Conservation (phyloP, 2,113 vertebrate genomes). For the Vimba vimba region DNA sequence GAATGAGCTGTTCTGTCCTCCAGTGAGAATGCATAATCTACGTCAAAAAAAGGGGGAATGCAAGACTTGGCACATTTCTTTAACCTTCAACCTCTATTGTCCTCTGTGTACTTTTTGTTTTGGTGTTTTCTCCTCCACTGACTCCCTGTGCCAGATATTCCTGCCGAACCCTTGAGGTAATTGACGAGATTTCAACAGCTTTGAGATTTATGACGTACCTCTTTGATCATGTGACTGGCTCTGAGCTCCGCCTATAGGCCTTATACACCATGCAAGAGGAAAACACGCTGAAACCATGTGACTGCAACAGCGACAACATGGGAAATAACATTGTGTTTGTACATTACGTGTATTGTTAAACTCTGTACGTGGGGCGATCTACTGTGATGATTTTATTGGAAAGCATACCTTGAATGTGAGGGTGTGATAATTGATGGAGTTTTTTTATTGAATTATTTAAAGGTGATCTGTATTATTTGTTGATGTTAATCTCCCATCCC, state of each 20-base stretch:
- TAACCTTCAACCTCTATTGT: slow-evolving; percentile 20
- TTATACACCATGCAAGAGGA: slow-evolving; percentile 62
- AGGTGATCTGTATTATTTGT: slow-evolving; percentile 22
- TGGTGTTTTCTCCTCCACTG: slow-evolving; percentile 29
- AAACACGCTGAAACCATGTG: slow-evolving; percentile 37
- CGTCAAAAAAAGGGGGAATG: not conserved
- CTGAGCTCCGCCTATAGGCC: slow-evolving; percentile 66
- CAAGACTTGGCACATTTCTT: slow-evolving; percentile 23
- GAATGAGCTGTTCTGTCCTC: slow-evolving; percentile 30
- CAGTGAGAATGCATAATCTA: slow-evolving; percentile 15
- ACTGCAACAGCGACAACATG: slow-evolving; percentile 43
- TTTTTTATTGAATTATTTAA: slow-evolving; percentile 3
- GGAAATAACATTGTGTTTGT: slow-evolving; percentile 66
- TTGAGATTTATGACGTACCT: not conserved
- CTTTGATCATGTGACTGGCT: slow-evolving; percentile 43
- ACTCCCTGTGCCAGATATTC: slow-evolving; percentile 56
- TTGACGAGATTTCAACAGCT: slow-evolving; percentile 20
- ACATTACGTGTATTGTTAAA: slow-evolving; percentile 67
- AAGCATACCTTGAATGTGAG: slow-evolving; percentile 25
- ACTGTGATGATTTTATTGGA: slow-evolving; percentile 65
- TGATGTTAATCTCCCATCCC: not conserved
- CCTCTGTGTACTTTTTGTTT: slow-evolving; percentile 33
- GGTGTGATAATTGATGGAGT: not conserved
- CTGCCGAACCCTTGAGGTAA: slow-evolving; percentile 60
- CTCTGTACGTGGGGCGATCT: slow-evolving; percentile 71